Conservation (phyloP, 2,113 vertebrate species). For the Myiopsitta monachus region DNA sequence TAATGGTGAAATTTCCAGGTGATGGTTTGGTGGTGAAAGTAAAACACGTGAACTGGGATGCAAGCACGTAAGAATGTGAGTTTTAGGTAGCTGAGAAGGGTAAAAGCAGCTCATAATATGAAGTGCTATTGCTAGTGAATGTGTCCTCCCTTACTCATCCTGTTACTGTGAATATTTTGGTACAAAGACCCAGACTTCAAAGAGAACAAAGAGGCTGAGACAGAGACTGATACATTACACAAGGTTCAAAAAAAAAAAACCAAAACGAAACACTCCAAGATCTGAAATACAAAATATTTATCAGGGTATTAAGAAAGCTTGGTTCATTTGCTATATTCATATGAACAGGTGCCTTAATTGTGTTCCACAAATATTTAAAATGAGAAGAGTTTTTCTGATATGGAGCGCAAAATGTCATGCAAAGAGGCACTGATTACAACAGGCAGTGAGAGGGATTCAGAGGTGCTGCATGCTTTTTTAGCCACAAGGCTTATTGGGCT, state of each 20-base stretch:
- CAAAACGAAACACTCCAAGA: background rate
- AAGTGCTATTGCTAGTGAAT: background rate
- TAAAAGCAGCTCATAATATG: background rate
- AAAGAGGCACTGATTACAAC: background rate
- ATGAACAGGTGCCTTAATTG: background rate
- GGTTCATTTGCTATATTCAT: background rate
- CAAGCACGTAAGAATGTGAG: background rate
- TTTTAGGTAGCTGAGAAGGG: background rate
- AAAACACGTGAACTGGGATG: background rate
- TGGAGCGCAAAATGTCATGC: background rate
- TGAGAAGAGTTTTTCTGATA: background rate
- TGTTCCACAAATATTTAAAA: background rate
- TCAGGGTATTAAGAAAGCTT: background rate
- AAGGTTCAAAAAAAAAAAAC: background rate
- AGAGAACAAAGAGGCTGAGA: background rate
- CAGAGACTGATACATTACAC: background rate
- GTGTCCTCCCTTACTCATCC: background rate
- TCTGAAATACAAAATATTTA: background rate
- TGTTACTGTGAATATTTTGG: background rate
- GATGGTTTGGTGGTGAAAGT: background rate
- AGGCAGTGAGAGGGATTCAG: background rate
- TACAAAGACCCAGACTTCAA: background rate
- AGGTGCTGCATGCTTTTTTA: background rate
- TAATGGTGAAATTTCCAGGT: background rate
- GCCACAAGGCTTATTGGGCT: background rate